Evolutionary conservation across 2,113 vertebrate genomes (phyloP).

Genomic region (Zapornia atra): DNA sequence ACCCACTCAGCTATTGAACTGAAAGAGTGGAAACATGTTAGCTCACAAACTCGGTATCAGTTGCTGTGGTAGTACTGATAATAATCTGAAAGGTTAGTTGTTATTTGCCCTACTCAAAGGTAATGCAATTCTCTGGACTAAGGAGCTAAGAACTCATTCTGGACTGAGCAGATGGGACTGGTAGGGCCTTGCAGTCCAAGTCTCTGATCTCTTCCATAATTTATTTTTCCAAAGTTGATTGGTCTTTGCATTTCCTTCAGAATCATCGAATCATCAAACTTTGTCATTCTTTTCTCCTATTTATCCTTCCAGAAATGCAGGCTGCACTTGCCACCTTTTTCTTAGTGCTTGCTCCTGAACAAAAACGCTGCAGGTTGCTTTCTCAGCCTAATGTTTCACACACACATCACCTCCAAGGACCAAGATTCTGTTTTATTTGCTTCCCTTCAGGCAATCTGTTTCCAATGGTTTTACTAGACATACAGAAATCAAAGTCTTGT

Average conservation of each 20-base stretch:
- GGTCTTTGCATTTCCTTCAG: background rate
- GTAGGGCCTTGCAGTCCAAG: background rate
- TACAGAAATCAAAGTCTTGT: background rate
- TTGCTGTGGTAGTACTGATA: conserved; percentile 37
- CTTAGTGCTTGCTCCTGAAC: background rate
- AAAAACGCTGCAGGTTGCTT: background rate
- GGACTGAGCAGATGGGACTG: background rate
- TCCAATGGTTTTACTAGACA: background rate
- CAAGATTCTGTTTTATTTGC: background rate
- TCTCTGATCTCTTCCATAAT: background rate
- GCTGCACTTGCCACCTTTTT: background rate
- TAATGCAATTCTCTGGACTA: background rate
- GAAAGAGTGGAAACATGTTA: conserved; percentile 60
- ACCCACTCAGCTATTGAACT: conserved; percentile 63
- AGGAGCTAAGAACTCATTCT: background rate
- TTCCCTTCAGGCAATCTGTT: background rate
- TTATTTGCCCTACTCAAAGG: background rate
- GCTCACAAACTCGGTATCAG: conserved; percentile 8
- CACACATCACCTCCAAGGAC: background rate
- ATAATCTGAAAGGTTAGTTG: conserved; percentile 31
- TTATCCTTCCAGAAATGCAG: background rate
- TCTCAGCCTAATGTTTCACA: background rate
- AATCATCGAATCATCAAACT: background rate
- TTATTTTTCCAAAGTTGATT: background rate
- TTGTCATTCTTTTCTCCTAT: background rate